Percentiles rank a stretch among this genome's conserved stretches.
Conservation (phyloP, 1,140 invertebrate species). For the Drosophila virilis region DNA sequence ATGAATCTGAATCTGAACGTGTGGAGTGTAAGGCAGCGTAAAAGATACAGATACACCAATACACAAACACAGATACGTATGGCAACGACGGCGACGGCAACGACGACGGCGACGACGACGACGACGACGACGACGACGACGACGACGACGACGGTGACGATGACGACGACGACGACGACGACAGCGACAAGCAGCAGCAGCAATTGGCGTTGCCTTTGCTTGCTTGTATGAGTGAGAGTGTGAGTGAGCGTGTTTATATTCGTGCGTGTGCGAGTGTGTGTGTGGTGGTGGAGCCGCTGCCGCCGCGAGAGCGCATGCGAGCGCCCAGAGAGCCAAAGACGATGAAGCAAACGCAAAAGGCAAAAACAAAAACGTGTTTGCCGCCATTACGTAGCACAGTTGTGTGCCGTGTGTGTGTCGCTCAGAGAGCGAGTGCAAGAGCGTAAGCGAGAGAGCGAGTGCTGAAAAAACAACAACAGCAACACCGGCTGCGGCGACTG, state of each 20-base stretch:
- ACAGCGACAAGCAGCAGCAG: slow-evolving; percentile 34
- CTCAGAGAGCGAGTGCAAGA: slow-evolving; percentile 16
- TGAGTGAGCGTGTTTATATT: slow-evolving; percentile 26
- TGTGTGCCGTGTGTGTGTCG: not conserved
- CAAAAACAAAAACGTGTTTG: slow-evolving; percentile 79
- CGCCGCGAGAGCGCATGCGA: slow-evolving; percentile 72
- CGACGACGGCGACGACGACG: slow-evolving; percentile 39
- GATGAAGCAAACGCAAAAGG: slow-evolving; percentile 53
- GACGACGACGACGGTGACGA: slow-evolving; percentile 33
- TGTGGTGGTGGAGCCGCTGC: slow-evolving; percentile 53
- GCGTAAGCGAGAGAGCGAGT: slow-evolving; percentile 24
- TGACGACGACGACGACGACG: slow-evolving; percentile 21
- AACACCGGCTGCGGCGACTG: slow-evolving; percentile 46
- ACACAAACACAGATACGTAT: slow-evolving; percentile 34
- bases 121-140: slow-evolving; percentile 35
- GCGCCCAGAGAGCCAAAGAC: slow-evolving; percentile 66
- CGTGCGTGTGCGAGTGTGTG: slow-evolving; percentile 39
- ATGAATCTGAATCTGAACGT: slow-evolving; percentile 84
- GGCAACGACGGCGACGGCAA: slow-evolving; percentile 38
- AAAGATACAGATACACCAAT: slow-evolving; percentile 77
- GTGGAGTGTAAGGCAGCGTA: slow-evolving; percentile 84
- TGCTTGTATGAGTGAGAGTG: slow-evolving; percentile 40
- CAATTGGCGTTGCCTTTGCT: slow-evolving; percentile 45
- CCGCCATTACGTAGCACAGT: slow-evolving; percentile 64
- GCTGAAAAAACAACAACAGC: slow-evolving; percentile 43